phyloP scores from a whole-genome alignment of 2,888 invertebrate species.

The Drosophila quasianomalipes region DNA sequence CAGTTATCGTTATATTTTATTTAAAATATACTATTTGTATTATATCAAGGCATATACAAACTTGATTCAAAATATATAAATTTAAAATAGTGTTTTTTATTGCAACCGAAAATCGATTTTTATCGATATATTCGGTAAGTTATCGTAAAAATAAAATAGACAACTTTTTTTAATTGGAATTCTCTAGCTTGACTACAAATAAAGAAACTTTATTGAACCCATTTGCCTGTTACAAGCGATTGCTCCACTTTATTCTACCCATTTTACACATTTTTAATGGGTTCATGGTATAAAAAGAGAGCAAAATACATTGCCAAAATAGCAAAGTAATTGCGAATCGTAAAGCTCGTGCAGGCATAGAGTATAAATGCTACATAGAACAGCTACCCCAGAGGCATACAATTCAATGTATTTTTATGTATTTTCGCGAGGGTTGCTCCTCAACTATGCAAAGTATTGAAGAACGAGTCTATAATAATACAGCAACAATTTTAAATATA shows the following conservation, averaged over 20 bases:
- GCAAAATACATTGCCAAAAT: constrained; percentile 68
- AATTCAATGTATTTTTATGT: constrained; percentile 10
- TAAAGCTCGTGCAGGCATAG: constrained; percentile 58
- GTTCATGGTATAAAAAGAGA: neutral
- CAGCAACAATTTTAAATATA: neutral
- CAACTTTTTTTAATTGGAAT: neutral
- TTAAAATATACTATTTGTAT: neutral
- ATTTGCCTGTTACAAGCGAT: neutral
- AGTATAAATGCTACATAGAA: constrained; percentile 32
- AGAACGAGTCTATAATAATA: neutral
- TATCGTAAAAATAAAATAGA: neutral
- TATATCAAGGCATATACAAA: neutral
- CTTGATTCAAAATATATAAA: neutral
- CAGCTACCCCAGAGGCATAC: constrained; percentile 39
- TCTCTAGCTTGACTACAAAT: neutral
- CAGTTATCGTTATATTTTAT: neutral
- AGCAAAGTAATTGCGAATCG: constrained; percentile 79
- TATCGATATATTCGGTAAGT: neutral
- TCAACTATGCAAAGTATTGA: neutral
- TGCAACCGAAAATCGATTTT: neutral
- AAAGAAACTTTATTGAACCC: neutral
- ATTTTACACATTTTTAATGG: neutral
- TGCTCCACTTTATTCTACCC: neutral
- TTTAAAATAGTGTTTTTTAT: neutral
- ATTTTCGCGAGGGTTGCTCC: constrained; percentile 34